Evolutionary conservation across 2,797 vertebrate species (phyloP), one percentile per base, ranked within the genome.

Genomic region (Dicrostonyx torquatus): DNA sequence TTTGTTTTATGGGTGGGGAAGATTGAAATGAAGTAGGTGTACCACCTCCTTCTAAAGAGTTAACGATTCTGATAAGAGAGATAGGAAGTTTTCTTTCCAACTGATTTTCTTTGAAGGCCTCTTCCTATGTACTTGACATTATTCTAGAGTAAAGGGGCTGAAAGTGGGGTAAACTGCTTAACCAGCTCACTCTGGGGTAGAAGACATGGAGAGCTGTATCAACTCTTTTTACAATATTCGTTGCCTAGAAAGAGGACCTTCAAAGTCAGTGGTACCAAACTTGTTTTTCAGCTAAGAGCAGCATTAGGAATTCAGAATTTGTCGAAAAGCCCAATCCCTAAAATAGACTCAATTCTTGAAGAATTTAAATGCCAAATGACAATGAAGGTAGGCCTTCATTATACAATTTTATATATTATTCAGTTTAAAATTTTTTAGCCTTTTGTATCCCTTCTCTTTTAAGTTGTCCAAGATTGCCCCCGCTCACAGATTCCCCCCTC

Each of bases 211-310:
- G 88, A 95, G 83, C 37, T 79, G 7, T 86, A 62, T 87, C 93
- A 94, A 89, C 79, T 96, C 89, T 97, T 96, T 96, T 97, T 90
- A 83, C 95, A 94, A 94, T 96, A 93, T 77, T 94, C 29, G 75
- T 95, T 97, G 96, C 96, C 96, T 97, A 97, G 97, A 97, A 97
- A 97, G 96, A 97, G 97, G 97, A 97, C 96, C 97, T 97, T 97
- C 97, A 97, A 93, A 97, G 96, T 97, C 97, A 97, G 97, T 97
- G 97, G 97, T 96, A 97, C 97, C 94, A 97, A 96, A 97, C 95
- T 97, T 97, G 97, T 95, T 97, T 97, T 97, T 95, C 97, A 96
- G 96, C 97, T 97, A 95, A 97, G 97, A 97, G 90, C 97, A 97
- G 96, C 97, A 88, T 97, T 97, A 97, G 97, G 95, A 97, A 95